phyloP scores from a whole-genome alignment of 2,797 vertebrate species.

The Pangasius macronema region DNA sequence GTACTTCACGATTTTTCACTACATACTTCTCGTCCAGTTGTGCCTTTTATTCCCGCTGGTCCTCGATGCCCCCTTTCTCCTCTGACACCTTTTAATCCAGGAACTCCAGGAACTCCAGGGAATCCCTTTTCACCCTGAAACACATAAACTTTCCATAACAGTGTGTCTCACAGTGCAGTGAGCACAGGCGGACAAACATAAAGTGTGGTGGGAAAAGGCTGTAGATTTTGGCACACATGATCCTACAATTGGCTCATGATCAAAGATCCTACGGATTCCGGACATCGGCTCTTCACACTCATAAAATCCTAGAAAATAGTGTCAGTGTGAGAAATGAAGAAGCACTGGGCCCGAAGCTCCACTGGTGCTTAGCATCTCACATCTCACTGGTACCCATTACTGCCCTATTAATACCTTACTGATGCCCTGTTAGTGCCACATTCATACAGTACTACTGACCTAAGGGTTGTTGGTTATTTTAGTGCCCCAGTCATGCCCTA shows the following conservation, averaged over 20 bases:
- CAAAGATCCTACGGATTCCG: background rate
- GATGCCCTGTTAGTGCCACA: background rate
- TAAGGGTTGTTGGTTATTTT: background rate
- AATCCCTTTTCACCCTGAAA: conserved; percentile 72
- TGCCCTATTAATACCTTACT: background rate
- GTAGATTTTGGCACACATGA: background rate
- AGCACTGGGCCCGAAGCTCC: background rate
- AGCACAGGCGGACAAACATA: background rate
- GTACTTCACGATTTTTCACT: background rate
- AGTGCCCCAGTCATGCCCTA: background rate
- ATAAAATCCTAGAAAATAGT: background rate
- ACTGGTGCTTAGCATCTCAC: background rate
- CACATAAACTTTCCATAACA: background rate
- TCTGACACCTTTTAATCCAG: conserved; percentile 65
- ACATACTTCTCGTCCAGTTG: conserved; percentile 68
- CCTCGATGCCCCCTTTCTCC: conserved; percentile 69
- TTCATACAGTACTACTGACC: background rate
- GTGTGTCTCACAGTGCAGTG: background rate
- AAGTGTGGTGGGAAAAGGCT: background rate
- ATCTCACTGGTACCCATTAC: background rate
- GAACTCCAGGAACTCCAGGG: conserved; percentile 61
- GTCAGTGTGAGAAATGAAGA: background rate
- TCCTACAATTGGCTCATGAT: background rate
- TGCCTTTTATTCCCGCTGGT: conserved; percentile 62
- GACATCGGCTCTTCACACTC: background rate